Evolutionary conservation across 2,113 vertebrate genomes (phyloP).

Genomic region (Zapornia atra): DNA sequence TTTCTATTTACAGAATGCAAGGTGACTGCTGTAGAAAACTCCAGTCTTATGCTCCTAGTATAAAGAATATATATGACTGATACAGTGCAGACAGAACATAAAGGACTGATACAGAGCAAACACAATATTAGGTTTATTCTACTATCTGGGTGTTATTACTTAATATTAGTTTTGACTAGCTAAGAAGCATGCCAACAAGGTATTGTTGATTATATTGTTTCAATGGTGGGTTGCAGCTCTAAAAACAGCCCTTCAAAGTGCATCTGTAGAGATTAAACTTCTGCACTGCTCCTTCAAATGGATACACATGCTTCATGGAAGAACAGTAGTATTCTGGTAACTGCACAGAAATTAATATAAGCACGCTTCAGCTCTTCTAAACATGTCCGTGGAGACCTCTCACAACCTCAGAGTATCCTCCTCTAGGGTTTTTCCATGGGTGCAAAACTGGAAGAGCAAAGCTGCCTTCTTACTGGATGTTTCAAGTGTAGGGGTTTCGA

Average conservation of each 20-base stretch:
- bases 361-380: constrained; percentile 1
- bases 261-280: background rate
- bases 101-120: background rate
- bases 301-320: background rate
- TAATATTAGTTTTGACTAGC: background rate
- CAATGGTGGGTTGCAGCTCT: background rate
- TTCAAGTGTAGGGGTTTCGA: background rate
- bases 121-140: background rate
- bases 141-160: background rate
- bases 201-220: background rate
- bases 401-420: background rate
- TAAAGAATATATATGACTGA: background rate
- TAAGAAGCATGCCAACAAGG: background rate
- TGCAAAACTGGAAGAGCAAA: background rate
- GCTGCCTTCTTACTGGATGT: background rate
- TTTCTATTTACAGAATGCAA: background rate
- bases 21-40: background rate
- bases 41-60: background rate
- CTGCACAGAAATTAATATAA: background rate
- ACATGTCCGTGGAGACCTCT: background rate
- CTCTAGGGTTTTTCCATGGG: background rate
- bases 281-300: background rate
- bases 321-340: background rate
- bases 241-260: background rate
- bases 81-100: too few relatives aligned